A percentile compares a stretch with the other conserved stretches of the same genome.
Evolutionary conservation across 2,113 vertebrate species (phyloP).

Genomic region (Hipposideros armiger): DNA sequence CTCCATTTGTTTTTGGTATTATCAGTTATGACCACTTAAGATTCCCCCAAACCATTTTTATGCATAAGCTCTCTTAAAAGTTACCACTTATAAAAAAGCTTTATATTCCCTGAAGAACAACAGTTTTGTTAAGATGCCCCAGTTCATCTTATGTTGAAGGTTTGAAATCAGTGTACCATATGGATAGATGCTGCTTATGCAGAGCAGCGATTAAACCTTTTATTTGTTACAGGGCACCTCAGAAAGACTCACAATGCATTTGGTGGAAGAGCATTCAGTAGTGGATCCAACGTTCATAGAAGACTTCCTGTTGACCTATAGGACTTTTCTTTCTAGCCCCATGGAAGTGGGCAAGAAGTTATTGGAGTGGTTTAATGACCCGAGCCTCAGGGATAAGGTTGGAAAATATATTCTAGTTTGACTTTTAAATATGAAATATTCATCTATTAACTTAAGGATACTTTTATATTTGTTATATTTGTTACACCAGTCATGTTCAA

Average conservation of each 20-base stretch:
- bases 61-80: neutral
- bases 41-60: neutral
- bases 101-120: neutral
- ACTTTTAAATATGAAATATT: slow-evolving; percentile 19
- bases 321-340: slow-evolving; percentile 98
- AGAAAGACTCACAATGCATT: slow-evolving; percentile 98
- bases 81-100: neutral
- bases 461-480: neutral
- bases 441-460: slow-evolving; percentile 34
- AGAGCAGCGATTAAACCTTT: neutral
- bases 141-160: neutral
- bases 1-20: neutral
- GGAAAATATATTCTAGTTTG: slow-evolving; percentile 61
- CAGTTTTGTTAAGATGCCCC: neutral
- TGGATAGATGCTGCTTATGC: neutral
- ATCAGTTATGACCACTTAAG: neutral
- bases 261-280: slow-evolving; percentile 99
- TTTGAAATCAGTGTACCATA: neutral
- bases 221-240: slow-evolving; percentile 92
- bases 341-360: slow-evolving; percentile 99
- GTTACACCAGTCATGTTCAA: neutral
- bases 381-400: slow-evolving; percentile 99
- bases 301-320: slow-evolving; percentile 98
- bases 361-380: slow-evolving; percentile 99
- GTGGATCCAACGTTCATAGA: slow-evolving; percentile 99